Base-by-base conservation (phyloP, 1,140 invertebrate species). In the Heterodera carotae region DNA sequence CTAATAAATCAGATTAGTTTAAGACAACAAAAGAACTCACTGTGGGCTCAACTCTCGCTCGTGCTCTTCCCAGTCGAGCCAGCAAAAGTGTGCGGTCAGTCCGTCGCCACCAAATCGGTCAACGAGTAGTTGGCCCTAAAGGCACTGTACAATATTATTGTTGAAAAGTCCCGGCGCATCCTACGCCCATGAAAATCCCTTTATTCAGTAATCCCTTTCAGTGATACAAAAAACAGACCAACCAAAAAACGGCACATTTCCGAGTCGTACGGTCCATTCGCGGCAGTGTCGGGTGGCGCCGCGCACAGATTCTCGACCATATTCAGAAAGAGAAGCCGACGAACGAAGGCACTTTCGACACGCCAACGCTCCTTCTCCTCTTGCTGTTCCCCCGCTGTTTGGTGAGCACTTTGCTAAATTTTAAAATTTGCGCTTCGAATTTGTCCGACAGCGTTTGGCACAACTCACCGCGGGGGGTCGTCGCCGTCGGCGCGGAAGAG, bases 281-380 rank as follows among this genome's bases (percentile, higher is more conserved):
- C 15, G 59, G 96, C 83, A n/a, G 79, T 78, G 48, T 82, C 80
- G 36, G 27, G 43, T 25, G 18, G 27, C 31, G 36, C n/a, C 31
- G 76, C 36, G 31, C 77, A 78, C 56, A 78, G 27, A 36, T 64
- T 78, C 8, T 78, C 77, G 62, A 78, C 76, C 75, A 78, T 78
- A 48, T 78, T 74, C 29, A 78, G 27, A 43, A 78, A 78, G n/a
- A 78, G 56, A 7, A 78, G 76, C 25, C 34, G 27, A 27, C 77
- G 67, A 8, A 78, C 53, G 12, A 33, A 25, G 36, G 62, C 66
- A 64, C 53, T 62, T 53, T 77, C 75, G 39, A 43, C 29, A 15
- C 48, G 48, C 5, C 22, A 22, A 15, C 15, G 22, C 22, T 56
- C 48, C 15, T 56, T 1, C 8, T 2, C 48, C 48, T 22, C 48